phyloP scores from a whole-genome alignment of 2,888 invertebrate genomes.

The Notocelia uddmanniana region DNA sequence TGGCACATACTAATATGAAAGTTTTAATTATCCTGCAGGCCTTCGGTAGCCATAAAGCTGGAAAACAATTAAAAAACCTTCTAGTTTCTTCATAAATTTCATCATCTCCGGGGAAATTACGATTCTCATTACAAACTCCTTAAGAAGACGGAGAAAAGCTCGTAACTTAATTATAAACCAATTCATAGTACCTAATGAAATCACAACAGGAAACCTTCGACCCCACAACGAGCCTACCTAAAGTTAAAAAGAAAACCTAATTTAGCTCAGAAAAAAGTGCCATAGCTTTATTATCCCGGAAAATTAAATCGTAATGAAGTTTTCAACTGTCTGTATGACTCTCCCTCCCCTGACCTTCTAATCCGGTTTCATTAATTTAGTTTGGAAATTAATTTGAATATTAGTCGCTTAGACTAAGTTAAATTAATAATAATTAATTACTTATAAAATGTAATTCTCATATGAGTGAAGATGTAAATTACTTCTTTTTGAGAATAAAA shows the following conservation, averaged over 20 bases:
- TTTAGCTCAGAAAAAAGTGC: conserved; percentile 17
- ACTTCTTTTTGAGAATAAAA: too few species aligned
- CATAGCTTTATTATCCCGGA: conserved; percentile 12
- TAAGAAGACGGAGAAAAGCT: conserved; percentile 47
- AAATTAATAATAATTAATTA: too few species aligned
- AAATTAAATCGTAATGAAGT: conserved; percentile 33
- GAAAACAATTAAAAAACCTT: conserved; percentile 15
- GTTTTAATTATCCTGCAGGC: neutral
- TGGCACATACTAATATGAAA: too few species aligned
- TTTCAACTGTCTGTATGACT: neutral
- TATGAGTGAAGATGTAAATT: too few species aligned
- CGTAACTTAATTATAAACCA: conserved; percentile 60
- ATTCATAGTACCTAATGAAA: conserved; percentile 62
- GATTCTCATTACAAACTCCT: conserved; percentile 31
- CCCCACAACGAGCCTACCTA: conserved; percentile 45
- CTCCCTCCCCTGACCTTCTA: neutral
- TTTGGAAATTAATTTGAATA: neutral
- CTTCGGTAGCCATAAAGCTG: conserved; percentile 6
- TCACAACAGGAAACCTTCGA: conserved; percentile 52
- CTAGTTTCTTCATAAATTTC: conserved; percentile 48
- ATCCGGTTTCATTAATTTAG: conserved; percentile 6
- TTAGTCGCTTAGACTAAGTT: too few species aligned
- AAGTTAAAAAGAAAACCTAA: too few species aligned
- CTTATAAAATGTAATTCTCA: too few species aligned
- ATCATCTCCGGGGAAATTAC: conserved; percentile 31